Conservation (phyloP, 2,113 vertebrate species). For the Nematolebias whitei region DNA sequence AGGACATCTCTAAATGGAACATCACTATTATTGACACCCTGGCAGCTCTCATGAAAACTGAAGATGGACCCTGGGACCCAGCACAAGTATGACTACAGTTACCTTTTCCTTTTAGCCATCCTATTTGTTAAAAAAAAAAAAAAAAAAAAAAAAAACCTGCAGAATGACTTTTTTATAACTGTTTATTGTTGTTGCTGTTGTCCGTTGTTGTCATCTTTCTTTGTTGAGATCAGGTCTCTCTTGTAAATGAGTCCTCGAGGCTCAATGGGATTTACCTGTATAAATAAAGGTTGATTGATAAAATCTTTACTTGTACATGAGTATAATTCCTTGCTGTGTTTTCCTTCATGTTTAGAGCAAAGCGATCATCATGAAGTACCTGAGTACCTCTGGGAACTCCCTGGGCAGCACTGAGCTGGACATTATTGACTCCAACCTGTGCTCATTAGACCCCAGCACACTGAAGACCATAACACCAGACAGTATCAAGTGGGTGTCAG, state of each 20-base stretch:
- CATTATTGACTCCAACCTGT: conserved; percentile 67
- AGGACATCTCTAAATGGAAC: conserved; percentile 68
- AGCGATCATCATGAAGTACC: conserved; percentile 70
- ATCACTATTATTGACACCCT: conserved; percentile 66
- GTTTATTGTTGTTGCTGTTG: no score
- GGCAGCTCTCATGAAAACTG: conserved; percentile 52
- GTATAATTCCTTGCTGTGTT: not conserved
- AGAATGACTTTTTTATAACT: no score
- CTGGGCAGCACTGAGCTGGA: conserved; percentile 71
- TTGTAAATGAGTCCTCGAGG: no score
- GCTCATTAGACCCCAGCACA: conserved; percentile 63
- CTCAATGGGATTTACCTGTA: no score
- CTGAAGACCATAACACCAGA: conserved; percentile 43
- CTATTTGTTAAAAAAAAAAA: no score
- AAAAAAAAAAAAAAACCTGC: no score
- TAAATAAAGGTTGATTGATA: no score
- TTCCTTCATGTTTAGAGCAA: conserved; percentile 64
- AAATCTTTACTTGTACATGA: not conserved
- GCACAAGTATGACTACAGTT: conserved; percentile 48
- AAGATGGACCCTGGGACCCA: conserved; percentile 61
- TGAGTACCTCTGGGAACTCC: conserved; percentile 45
- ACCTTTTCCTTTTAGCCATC: no score
- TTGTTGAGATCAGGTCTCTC: no score
- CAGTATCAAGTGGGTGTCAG: conserved; percentile 43
- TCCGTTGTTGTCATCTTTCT: no score